These are phyloP conservation scores for Valencia hispanica DNA, from an alignment of 2,797 vertebrate genomes.

Conservation along the genomic window DNA sequence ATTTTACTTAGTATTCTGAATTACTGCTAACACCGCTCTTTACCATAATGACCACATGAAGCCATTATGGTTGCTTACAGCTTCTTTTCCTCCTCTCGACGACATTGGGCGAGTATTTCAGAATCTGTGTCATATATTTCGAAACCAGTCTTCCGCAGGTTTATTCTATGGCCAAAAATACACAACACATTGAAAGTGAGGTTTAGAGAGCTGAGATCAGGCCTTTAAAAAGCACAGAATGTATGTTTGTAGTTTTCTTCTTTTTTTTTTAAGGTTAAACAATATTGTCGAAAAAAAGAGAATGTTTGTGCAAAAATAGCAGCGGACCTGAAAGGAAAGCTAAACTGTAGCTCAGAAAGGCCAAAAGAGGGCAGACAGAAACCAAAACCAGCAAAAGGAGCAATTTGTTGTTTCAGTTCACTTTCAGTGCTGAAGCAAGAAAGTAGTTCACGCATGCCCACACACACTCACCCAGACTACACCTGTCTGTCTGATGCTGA, in stretches of 20 bases:
- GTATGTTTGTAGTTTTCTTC: too few relatives aligned
- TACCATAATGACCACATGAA: not conserved
- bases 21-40: not conserved
- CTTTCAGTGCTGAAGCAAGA: conserved; percentile 27
- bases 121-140: not conserved
- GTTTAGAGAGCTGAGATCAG: not conserved
- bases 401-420: conserved; percentile 29
- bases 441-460: conserved; percentile 11
- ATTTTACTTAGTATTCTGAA: not conserved
- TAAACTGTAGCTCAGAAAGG: conserved; percentile 26
- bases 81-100: not conserved
- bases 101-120: not conserved
- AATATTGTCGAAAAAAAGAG: not conserved
- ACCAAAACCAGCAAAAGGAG: conserved; percentile 11
- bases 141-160: not conserved
- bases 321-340: conserved; percentile 16
- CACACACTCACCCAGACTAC: not conserved
- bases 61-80: not conserved
- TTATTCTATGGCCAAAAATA: not conserved
- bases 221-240: not conserved
- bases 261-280: not conserved
- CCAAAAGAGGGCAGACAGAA: conserved; percentile 23
- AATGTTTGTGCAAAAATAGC: conserved; percentile 23
- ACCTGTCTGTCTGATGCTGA: conserved; percentile 47
- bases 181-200: not conserved